Conservation (phyloP, 2,113 vertebrate species). For the Thymallus thymallus region DNA sequence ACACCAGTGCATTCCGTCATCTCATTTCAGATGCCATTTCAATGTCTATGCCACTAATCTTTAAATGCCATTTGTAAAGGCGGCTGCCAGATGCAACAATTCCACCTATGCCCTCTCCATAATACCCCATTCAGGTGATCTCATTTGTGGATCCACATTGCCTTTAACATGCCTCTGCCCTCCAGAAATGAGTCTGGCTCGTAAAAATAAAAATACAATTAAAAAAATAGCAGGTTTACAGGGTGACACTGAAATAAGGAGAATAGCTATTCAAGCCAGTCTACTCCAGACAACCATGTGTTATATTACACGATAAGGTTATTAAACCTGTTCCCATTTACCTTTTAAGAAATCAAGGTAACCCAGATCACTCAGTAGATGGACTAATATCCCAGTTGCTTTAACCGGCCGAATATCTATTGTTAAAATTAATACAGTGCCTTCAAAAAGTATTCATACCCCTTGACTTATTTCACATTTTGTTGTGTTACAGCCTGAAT, state of each 20-base stretch:
- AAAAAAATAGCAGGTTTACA: slow-evolving; percentile 43
- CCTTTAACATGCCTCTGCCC: slow-evolving; percentile 43
- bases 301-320: neutral
- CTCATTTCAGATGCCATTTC: slow-evolving; percentile 5
- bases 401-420: too few relatives aligned
- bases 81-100: slow-evolving; percentile 34
- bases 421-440: too few relatives aligned
- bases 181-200: slow-evolving; percentile 46
- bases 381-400: too few relatives aligned
- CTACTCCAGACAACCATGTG: slow-evolving; percentile 3
- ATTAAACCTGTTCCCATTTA: neutral
- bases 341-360: neutral
- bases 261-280: slow-evolving; percentile 21
- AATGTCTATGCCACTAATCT: slow-evolving; percentile 35
- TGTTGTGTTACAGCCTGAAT: too few relatives aligned
- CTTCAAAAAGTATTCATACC: too few relatives aligned
- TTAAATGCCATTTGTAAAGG: slow-evolving; percentile 33
- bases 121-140: slow-evolving; percentile 37
- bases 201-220: slow-evolving; percentile 8
- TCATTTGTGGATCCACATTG: slow-evolving; percentile 53
- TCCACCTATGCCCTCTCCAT: slow-evolving; percentile 31
- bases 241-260: slow-evolving; percentile 40
- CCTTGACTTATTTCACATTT: too few relatives aligned
- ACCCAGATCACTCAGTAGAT: neutral
- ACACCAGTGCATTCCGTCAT: neutral